phyloP scores from a whole-genome alignment of 92 coral and sea anemone genomes.

The Porites lobata region DNA sequence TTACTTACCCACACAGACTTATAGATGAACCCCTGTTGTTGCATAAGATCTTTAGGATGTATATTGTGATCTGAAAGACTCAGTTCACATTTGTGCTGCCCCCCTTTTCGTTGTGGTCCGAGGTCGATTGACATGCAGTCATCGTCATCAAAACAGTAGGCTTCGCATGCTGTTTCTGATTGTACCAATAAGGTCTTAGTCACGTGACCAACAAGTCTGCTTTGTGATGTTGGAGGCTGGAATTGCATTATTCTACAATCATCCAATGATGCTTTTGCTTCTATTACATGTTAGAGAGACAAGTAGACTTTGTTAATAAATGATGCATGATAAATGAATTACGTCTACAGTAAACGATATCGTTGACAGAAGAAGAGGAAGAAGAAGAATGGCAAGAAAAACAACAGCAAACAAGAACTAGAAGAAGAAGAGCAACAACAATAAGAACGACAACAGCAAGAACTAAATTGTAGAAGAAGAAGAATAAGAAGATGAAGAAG shows the following conservation, averaged over 20 bases:
- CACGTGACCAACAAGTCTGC: neutral
- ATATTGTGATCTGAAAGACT: constrained; percentile 27
- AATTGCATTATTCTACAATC: constrained; percentile 10
- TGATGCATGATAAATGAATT: no score
- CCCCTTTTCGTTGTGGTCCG: constrained; percentile 18
- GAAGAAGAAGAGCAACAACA: no score
- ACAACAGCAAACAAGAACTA: no score
- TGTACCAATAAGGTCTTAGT: constrained; percentile 10
- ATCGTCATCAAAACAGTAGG: constrained; percentile 10
- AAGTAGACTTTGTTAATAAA: no score
- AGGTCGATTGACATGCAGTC: constrained; percentile 48
- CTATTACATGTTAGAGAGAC: no score
- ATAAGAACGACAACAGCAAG: no score
- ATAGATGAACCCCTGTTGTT: neutral
- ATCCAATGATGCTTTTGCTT: neutral
- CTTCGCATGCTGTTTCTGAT: neutral
- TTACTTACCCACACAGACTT: constrained; percentile 15
- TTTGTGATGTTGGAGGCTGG: neutral
- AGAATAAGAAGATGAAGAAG: no score
- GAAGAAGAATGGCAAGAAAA: no score
- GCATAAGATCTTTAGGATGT: neutral
- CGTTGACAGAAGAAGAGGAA: no score
- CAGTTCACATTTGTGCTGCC: constrained; percentile 28
- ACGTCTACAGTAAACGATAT: no score
- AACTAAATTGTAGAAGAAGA: no score